Conservation (phyloP, 2,888 invertebrate species). For the Therioaphis trifolii region DNA sequence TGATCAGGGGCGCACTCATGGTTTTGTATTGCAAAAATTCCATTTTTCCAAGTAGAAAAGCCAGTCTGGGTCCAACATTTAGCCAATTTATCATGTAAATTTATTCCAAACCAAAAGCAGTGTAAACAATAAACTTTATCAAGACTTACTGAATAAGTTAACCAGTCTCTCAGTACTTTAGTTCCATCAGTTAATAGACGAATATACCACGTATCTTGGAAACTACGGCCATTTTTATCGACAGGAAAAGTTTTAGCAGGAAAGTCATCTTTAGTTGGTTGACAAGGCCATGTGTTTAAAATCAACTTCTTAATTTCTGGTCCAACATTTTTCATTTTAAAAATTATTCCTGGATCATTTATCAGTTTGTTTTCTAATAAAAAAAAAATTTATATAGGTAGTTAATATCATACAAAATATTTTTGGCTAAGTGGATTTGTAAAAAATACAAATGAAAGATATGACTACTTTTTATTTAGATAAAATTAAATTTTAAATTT, state of each 20-base stretch:
- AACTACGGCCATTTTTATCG: neutral
- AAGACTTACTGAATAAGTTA: neutral
- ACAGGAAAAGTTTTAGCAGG: neutral
- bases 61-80: neutral
- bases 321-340: constrained; percentile 4
- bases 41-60: constrained; percentile 11
- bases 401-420: too few relatives aligned
- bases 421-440: too few relatives aligned
- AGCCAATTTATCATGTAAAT: constrained; percentile 25
- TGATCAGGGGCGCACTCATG: neutral
- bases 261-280: neutral
- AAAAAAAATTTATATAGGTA: too few relatives aligned
- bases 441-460: too few relatives aligned
- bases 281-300: neutral
- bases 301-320: neutral
- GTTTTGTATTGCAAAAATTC: constrained; percentile 6
- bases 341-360: constrained; percentile 8
- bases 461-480: too few relatives aligned
- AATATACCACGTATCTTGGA: neutral
- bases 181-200: neutral
- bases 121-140: constrained; percentile 15
- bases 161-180: neutral
- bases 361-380: neutral
- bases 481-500: too few relatives aligned
- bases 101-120: constrained; percentile 19